These are phyloP conservation scores for Amiota communis DNA, from an alignment of 2,888 invertebrate genomes.

Conservation along the genomic window DNA sequence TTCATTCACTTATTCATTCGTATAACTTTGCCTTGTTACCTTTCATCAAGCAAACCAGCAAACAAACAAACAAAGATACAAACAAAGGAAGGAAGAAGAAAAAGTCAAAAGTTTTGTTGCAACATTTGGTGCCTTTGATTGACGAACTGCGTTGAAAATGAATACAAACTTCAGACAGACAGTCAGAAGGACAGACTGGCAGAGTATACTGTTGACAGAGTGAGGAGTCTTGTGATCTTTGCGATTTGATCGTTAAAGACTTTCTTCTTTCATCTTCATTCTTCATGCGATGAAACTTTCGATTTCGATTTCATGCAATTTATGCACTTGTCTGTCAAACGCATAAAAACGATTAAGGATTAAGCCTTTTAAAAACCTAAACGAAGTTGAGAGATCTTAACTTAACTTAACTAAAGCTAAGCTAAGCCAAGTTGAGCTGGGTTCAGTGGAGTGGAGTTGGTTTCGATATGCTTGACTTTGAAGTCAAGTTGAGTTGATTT, in stretches of 20 bases:
- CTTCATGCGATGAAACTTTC: constrained; percentile 58
- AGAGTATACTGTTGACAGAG: too few relatives aligned
- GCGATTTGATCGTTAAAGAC: too few relatives aligned
- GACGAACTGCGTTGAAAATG: constrained; percentile 12
- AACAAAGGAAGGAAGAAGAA: neutral
- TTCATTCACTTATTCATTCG: constrained; percentile 19
- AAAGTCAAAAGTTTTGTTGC: constrained; percentile 1
- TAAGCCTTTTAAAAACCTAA: constrained; percentile 24
- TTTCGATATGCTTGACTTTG: neutral
- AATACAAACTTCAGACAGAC: neutral
- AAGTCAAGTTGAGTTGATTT: neutral
- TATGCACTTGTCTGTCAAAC: constrained; percentile 61
- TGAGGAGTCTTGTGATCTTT: too few relatives aligned
- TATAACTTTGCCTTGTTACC: constrained; percentile 5
- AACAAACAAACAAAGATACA: neutral
- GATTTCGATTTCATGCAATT: constrained; percentile 56
- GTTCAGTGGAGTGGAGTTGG: too few relatives aligned
- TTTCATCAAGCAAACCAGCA: neutral
- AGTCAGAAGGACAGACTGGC: neutral
- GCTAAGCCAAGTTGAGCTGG: too few relatives aligned
- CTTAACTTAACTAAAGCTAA: too few relatives aligned
- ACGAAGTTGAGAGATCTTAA: neutral
- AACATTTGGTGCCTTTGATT: constrained; percentile 17
- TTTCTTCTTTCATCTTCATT: constrained; percentile 45
- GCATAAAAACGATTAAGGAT: constrained; percentile 17